Evolutionary conservation across 2,888 invertebrate species (phyloP), one percentile per base, ranked within the genome.

Genomic region (Lampropteryx suffumata): DNA sequence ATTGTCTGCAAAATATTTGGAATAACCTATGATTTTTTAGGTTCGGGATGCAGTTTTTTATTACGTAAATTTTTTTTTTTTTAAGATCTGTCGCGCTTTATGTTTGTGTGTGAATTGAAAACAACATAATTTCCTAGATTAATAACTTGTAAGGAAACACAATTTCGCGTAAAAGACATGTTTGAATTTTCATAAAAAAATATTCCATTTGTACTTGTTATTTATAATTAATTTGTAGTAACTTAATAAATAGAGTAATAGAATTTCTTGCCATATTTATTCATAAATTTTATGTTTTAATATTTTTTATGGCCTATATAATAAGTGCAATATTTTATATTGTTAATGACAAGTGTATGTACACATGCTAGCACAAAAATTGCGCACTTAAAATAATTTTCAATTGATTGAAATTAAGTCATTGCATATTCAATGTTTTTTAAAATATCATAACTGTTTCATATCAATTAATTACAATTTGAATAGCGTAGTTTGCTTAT

Each of bases 161-260:
- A 9, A 34, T 34, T 41, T 14, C 4, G 10, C 29, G 35, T 30
- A 36, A 40, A 40, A 42, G 35, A 35, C 43, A 44, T 34, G 11
- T 27, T 24, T 30, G 43, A 33, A 43, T 49, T 49, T 49, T 32
- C 5, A 37, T 44, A 30, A 6, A 14, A 35, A 26, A 67, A 70
- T 68, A 76, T 77, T 76, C 76, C 79, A 71, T 35, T 54, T 74
- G 76, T 79, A 76, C 75, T 77, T 77, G 65, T 69, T 68, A 61
- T 32, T 41, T 59, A 57, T 58, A 62, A 59, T 57, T 55, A 43
- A 46, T 50, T 53, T 57, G 54, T 53, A 59, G 21, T 24, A 2
- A 35, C 11, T 11, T 32, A 32, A 32, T 57, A 50, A 49, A 37
- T 59, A 42, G 45, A 63, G 55, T 59, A 55, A 57, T 59, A 42